phyloP scores from a whole-genome alignment of 2,113 vertebrate genomes.

The Brevimyrus niger region DNA sequence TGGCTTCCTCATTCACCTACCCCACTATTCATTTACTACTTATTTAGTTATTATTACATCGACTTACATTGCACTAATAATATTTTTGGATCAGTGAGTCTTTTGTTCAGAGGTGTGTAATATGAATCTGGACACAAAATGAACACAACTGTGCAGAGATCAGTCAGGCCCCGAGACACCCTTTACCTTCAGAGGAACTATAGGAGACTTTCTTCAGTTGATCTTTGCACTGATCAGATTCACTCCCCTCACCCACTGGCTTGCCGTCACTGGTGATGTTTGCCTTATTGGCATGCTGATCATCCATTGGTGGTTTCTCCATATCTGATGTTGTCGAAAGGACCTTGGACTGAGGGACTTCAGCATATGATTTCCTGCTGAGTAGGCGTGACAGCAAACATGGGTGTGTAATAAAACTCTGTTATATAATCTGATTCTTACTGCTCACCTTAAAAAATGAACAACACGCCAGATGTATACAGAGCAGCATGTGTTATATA shows the following conservation, averaged over 20 bases:
- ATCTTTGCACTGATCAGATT: neutral
- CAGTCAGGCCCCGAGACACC: no score
- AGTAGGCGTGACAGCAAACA: no score
- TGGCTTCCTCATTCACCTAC: neutral
- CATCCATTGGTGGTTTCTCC: neutral
- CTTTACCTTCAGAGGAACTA: no score
- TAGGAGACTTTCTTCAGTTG: neutral
- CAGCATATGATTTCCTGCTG: neutral
- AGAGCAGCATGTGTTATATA: no score
- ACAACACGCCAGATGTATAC: no score
- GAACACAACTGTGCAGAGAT: no score
- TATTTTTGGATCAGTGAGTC: neutral
- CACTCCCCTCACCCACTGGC: neutral
- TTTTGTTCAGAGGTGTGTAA: neutral
- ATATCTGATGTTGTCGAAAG: neutral
- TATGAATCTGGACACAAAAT: neutral
- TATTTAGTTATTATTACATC: neutral
- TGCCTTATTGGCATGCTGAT: neutral
- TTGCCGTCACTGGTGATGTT: neutral
- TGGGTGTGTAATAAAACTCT: no score
- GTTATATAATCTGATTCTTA: no score
- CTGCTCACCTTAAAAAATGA: no score
- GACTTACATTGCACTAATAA: neutral
- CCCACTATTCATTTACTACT: neutral
- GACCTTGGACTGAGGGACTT: neutral